A percentile compares a stretch with the other conserved stretches of the same genome.
Conservation (phyloP, 2,797 vertebrate genomes). For the Smutsia temminckii region DNA sequence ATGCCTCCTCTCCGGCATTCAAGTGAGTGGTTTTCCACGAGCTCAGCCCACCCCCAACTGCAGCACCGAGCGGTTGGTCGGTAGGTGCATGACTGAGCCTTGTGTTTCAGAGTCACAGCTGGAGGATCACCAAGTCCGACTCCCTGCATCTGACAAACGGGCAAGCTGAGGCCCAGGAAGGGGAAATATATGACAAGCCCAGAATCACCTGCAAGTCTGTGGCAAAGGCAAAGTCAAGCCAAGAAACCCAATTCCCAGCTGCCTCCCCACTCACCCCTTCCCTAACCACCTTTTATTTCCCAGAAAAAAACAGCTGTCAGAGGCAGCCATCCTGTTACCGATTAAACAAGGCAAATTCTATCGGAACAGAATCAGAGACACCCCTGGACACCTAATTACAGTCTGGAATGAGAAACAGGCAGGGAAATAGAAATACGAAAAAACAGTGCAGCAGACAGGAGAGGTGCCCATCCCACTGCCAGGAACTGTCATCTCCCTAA, state of each 20-base stretch:
- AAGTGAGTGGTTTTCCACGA: rapidly evolving
- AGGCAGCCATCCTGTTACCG: slow-evolving; percentile 27
- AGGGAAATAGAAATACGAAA: slow-evolving; percentile 12
- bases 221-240: neutral
- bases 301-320: slow-evolving; percentile 58
- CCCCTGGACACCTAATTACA: slow-evolving; percentile 58
- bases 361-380: slow-evolving; percentile 6
- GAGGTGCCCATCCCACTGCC: rapidly evolving
- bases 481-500: neutral
- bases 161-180: neutral
- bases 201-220: neutral
- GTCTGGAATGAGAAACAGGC: neutral
- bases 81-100: neutral
- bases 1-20: neutral
- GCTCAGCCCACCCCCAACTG: rapidly evolving
- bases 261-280: neutral
- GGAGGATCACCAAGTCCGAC: neutral
- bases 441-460: neutral
- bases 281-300: neutral
- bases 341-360: slow-evolving; percentile 68
- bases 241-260: neutral
- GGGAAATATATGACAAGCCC: neutral
- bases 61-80: rapidly evolving
- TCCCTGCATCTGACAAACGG: neutral
- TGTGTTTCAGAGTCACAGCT: neutral